phyloP scores from a whole-genome alignment of 2,888 invertebrate genomes.

The Cataglyphis albicans region DNA sequence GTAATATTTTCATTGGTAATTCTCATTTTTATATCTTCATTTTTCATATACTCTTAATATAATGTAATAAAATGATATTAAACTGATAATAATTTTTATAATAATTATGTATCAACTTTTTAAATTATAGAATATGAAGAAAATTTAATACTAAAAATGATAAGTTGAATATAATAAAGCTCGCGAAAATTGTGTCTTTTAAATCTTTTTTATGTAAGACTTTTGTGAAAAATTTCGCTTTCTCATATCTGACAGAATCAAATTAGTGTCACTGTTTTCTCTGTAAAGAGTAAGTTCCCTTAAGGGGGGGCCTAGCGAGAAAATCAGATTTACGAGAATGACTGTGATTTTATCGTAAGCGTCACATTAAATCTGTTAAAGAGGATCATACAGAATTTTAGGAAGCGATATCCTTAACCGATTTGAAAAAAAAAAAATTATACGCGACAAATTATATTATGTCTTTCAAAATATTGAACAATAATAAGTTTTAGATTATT shows the following conservation, averaged over 20 bases:
- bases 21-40: not conserved
- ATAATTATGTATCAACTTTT: not conserved
- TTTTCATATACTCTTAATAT: no score
- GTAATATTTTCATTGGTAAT: not conserved
- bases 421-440: not conserved
- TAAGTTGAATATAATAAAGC: not conserved
- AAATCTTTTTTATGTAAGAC: not conserved
- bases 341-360: constrained; percentile 16
- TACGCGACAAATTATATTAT: not conserved
- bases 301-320: not conserved
- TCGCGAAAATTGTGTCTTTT: not conserved
- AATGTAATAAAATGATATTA: not conserved
- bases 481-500: not conserved
- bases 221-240: not conserved
- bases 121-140: not conserved
- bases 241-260: not conserved
- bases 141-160: not conserved
- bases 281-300: not conserved
- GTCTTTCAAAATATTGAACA: not conserved
- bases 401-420: not conserved
- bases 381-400: not conserved
- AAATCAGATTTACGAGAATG: constrained; percentile 33
- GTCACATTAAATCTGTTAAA: constrained; percentile 1
- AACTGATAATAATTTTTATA: not conserved
- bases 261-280: constrained; percentile 1